Evolutionary conservation across 1,140 invertebrate species (phyloP).

Genomic region (Pseudomyrmex pallidus): DNA sequence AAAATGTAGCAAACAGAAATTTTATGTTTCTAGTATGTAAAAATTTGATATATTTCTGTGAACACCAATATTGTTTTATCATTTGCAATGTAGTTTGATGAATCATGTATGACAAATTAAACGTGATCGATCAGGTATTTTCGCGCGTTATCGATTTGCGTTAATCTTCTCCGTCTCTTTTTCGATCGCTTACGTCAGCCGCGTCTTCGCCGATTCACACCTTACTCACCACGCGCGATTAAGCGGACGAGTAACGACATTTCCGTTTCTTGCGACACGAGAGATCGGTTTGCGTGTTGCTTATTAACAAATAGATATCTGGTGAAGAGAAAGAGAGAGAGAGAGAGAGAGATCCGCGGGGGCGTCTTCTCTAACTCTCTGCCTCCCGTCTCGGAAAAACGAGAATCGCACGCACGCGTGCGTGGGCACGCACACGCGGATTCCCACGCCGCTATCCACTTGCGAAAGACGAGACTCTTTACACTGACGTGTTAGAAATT

Average conservation of each 20-base stretch:
- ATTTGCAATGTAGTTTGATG: neutral
- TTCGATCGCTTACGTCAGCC: neutral
- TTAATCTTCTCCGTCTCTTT: neutral
- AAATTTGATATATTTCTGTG: too few relatives aligned
- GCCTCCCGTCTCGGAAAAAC: neutral
- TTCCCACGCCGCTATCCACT: slow-evolving; percentile 66
- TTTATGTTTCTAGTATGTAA: too few relatives aligned
- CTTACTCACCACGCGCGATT: neutral
- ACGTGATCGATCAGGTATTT: neutral
- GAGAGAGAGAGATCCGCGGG: neutral
- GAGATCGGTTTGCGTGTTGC: slow-evolving; percentile 29
- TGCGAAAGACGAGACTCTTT: slow-evolving; percentile 63
- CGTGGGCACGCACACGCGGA: slow-evolving; percentile 39
- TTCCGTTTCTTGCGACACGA: slow-evolving; percentile 19
- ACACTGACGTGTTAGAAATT: slow-evolving; percentile 33
- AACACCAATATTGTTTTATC: neutral
- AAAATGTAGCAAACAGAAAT: too few relatives aligned
- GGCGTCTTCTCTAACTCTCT: neutral
- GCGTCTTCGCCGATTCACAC: slow-evolving; percentile 8
- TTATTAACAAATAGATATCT: slow-evolving; percentile 53
- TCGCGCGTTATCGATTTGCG: slow-evolving; percentile 7
- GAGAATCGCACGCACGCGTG: neutral
- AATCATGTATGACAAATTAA: neutral
- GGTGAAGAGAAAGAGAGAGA: neutral
- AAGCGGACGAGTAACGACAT: slow-evolving; percentile 5